Percentiles rank a stretch among this genome's conserved stretches.
phyloP scores from a whole-genome alignment of 2,113 vertebrate species.

The Arothron firmamentum region DNA sequence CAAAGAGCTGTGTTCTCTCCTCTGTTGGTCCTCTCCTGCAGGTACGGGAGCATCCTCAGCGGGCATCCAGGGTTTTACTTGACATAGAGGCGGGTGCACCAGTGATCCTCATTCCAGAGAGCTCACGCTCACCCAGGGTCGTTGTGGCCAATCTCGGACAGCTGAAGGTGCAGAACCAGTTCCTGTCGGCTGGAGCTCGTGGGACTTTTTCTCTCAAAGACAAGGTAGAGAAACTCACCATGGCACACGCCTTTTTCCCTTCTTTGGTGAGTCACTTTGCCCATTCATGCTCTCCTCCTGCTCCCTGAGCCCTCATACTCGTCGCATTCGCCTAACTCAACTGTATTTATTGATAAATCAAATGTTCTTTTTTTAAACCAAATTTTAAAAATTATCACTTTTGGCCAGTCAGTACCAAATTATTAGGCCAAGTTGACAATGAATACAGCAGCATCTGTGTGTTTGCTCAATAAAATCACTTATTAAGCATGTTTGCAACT shows the following conservation, averaged over 20 bases:
- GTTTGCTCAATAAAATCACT: conserved; percentile 4
- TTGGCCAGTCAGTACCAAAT: too few species aligned
- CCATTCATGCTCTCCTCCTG: background rate
- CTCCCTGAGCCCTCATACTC: too few species aligned
- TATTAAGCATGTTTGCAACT: background rate
- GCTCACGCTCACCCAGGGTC: conserved; percentile 84
- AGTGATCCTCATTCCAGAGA: conserved; percentile 94
- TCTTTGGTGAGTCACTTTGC: conserved; percentile 73
- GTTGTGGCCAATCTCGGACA: conserved; percentile 95
- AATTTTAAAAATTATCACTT: too few species aligned
- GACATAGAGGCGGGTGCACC: conserved; percentile 95
- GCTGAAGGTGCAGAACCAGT: conserved; percentile 88
- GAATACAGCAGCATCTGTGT: conserved; percentile 25
- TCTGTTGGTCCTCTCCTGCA: conserved; percentile 39
- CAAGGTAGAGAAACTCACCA: conserved; percentile 88
- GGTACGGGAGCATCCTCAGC: conserved; percentile 89
- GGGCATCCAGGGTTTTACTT: conserved; percentile 84
- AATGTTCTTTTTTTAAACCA: background rate
- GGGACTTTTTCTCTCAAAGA: conserved; percentile 90
- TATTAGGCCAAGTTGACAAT: conserved; percentile 18
- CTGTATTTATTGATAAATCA: conserved; percentile 20
- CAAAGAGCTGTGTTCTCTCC: background rate
- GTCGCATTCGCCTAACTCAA: too few species aligned
- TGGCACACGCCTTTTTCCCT: conserved; percentile 71
- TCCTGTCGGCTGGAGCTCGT: conserved; percentile 80